A percentile compares a stretch with the other conserved stretches of the same genome.
Evolutionary conservation across 2,888 invertebrate species (phyloP).

Genomic region (Dynastes maya): DNA sequence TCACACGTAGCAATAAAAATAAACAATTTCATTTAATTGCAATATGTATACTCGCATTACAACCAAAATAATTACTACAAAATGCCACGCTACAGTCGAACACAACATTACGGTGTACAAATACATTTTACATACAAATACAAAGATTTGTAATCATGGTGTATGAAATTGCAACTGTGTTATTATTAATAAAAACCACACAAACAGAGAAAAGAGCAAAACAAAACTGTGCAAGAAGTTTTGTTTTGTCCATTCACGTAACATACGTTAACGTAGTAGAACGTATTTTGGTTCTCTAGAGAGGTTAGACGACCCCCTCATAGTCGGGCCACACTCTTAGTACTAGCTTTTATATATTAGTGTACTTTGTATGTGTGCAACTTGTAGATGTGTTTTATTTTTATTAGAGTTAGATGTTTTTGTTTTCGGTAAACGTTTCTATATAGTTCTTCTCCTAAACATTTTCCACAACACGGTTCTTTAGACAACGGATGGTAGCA

Average conservation of each 20-base stretch:
- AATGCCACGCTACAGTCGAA: not conserved
- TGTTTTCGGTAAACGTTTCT: slow-evolving; percentile 29
- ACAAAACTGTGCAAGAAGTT: slow-evolving; percentile 22
- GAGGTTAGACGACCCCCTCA: slow-evolving; percentile 44
- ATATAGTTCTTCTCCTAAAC: slow-evolving; percentile 8
- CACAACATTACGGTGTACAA: not conserved
- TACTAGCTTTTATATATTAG: slow-evolving; percentile 43
- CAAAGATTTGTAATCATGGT: slow-evolving; percentile 33
- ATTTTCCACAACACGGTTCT: slow-evolving; percentile 16
- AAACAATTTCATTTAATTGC: slow-evolving; percentile 33
- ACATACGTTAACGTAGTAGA: slow-evolving; percentile 25
- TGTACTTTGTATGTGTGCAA: slow-evolving; percentile 47
- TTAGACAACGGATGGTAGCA: not conserved
- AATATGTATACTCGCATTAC: not conserved
- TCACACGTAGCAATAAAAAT: not conserved
- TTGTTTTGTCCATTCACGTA: slow-evolving; percentile 4
- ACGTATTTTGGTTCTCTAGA: slow-evolving; percentile 31
- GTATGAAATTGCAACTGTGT: slow-evolving; percentile 40
- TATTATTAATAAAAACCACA: slow-evolving; percentile 21
- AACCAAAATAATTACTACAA: not conserved
- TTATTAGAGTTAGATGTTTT: slow-evolving; percentile 43
- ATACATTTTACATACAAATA: no score
- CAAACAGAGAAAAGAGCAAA: slow-evolving; percentile 12
- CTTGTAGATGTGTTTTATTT: slow-evolving; percentile 44
- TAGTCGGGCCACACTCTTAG: slow-evolving; percentile 40